A percentile compares a stretch with the other conserved stretches of the same genome.
Evolutionary conservation across 2,888 invertebrate species (phyloP).

Genomic region (Eristalinus aeneus): DNA sequence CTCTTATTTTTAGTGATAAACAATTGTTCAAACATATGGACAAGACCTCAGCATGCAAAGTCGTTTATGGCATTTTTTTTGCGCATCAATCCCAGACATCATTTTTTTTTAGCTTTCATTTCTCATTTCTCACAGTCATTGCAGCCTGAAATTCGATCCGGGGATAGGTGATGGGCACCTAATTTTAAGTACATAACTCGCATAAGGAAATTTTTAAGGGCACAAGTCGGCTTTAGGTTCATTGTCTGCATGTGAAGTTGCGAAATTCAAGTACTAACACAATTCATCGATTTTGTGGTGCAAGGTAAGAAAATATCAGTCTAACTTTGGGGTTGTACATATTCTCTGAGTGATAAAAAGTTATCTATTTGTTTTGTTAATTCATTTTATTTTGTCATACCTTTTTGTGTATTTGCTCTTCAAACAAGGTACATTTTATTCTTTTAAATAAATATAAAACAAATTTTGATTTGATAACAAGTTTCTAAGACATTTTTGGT

Average conservation of each 20-base stretch:
- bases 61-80: slow-evolving; percentile 6
- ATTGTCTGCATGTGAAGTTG: slow-evolving; percentile 26
- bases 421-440: neutral
- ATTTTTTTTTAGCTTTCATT: neutral
- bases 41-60: neutral
- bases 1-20: neutral
- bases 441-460: too few relatives aligned
- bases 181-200: neutral
- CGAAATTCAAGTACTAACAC: slow-evolving; percentile 26
- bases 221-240: slow-evolving; percentile 12
- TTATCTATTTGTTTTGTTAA: neutral
- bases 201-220: slow-evolving; percentile 21
- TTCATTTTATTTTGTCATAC: neutral
- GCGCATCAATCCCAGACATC: slow-evolving; percentile 34
- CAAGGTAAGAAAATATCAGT: slow-evolving; percentile 45
- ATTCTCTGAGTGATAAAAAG: neutral
- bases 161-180: slow-evolving; percentile 9
- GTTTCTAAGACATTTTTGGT: too few relatives aligned
- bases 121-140: neutral
- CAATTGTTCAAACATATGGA: slow-evolving; percentile 43
- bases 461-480: too few relatives aligned
- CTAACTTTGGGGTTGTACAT: neutral
- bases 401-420: neutral
- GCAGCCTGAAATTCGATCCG: neutral
- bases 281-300: slow-evolving; percentile 40